These are phyloP conservation scores for Pseudomugil tenellus DNA, from an alignment of 2,797 vertebrate species.

Conservation along the genomic window DNA sequence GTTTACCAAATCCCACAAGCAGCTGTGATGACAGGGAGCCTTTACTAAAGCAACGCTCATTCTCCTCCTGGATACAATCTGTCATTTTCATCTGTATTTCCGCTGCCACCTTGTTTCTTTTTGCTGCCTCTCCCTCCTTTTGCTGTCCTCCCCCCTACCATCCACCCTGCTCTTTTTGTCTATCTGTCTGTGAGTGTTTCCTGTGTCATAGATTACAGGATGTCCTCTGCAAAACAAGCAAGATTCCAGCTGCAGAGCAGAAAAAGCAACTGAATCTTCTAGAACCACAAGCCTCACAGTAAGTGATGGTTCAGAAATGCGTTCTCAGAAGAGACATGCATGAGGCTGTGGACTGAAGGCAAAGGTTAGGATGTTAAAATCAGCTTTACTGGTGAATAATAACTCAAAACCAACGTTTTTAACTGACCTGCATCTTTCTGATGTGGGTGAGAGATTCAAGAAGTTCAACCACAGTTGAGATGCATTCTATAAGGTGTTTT, in stretches of 20 bases:
- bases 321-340: background rate
- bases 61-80: conserved; percentile 42
- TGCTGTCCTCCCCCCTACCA: conserved; percentile 17
- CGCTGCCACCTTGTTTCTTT: conserved; percentile 27
- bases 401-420: background rate
- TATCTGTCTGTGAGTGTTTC: conserved; percentile 70
- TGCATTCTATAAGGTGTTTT: background rate
- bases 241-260: conserved; percentile 48
- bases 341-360: no score
- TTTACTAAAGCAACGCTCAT: conserved; percentile 12
- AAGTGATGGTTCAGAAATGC: no score
- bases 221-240: conserved; percentile 72
- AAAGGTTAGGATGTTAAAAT: no score
- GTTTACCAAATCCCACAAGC: conserved; percentile 5
- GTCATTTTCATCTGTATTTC: conserved; percentile 29
- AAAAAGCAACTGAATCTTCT: conserved; percentile 34
- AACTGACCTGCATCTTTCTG: background rate
- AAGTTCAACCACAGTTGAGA: background rate
- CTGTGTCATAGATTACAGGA: conserved; percentile 78
- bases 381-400: background rate
- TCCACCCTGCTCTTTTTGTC: conserved; percentile 16
- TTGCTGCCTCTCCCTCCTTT: conserved; percentile 40
- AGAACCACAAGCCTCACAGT: background rate
- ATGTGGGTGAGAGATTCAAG: background rate
- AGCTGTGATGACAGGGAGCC: conserved; percentile 24